These are phyloP conservation scores for Oxytorus armatus DNA, from an alignment of 2,888 invertebrate genomes.

Conservation along the genomic window DNA sequence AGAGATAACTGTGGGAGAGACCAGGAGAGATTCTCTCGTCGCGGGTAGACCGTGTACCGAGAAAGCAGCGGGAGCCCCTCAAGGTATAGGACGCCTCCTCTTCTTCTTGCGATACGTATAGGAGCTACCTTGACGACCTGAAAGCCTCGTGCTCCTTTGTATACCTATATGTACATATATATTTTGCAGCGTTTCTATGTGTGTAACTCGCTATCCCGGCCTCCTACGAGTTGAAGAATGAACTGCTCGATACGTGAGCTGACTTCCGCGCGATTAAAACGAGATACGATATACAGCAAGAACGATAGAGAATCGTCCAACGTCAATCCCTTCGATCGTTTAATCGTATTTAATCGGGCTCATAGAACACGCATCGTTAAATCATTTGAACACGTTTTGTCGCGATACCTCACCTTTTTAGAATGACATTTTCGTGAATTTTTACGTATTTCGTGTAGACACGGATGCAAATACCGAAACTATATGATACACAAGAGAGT, in stretches of 20 bases:
- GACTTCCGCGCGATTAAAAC: conserved; percentile 72
- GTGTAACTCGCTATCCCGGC: conserved; percentile 51
- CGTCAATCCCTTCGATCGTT: conserved; percentile 66
- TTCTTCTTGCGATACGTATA: conserved; percentile 66
- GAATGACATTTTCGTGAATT: conserved; percentile 16
- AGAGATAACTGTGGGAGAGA: conserved; percentile 49
- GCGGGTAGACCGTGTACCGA: conserved; percentile 70
- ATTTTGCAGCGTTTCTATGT: conserved; percentile 23
- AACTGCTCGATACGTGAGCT: conserved; percentile 75
- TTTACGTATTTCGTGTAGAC: neutral
- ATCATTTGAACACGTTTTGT: conserved; percentile 51
- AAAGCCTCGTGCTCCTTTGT: conserved; percentile 38
- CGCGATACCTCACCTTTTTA: conserved; percentile 4
- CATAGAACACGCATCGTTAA: conserved; percentile 54
- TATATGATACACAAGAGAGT: neutral
- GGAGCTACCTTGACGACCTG: conserved; percentile 57
- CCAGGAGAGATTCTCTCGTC: conserved; percentile 68
- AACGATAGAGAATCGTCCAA: conserved; percentile 54
- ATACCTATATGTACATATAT: conserved; percentile 4
- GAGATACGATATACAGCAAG: conserved; percentile 52
- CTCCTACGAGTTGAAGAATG: conserved; percentile 76
- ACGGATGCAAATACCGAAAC: conserved; percentile 10
- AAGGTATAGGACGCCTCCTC: conserved; percentile 73
- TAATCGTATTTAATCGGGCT: conserved; percentile 64
- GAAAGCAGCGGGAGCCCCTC: conserved; percentile 76